Percentiles rank a stretch among this genome's conserved stretches.
Conservation (phyloP, 2,797 vertebrate genomes). For the Tamandua tetradactyla region DNA sequence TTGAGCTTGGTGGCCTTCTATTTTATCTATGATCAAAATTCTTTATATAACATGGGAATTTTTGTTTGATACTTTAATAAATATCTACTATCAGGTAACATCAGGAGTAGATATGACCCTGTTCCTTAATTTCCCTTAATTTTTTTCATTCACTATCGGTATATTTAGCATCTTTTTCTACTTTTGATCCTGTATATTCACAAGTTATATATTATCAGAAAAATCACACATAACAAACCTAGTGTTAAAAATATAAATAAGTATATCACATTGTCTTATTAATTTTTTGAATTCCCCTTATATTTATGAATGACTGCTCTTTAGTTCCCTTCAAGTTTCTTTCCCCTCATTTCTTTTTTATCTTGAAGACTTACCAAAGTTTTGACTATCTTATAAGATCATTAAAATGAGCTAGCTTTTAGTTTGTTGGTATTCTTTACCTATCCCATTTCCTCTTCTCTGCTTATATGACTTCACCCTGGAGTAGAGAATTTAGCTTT, state of each 20-base stretch:
- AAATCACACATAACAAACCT: not conserved
- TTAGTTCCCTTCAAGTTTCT: not conserved
- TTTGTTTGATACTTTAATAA: not conserved
- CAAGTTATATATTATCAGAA: not conserved
- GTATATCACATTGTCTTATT: not conserved
- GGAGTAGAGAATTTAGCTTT: not conserved
- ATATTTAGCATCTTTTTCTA: not conserved
- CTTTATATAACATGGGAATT: not conserved
- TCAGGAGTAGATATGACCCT: not conserved
- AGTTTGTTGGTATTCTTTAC: not conserved
- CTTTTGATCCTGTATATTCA: not conserved
- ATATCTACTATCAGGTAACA: not conserved
- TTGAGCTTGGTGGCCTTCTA: not conserved
- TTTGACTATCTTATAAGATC: not conserved
- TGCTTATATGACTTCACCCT: not conserved
- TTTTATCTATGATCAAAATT: not conserved
- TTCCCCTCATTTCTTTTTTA: not conserved
- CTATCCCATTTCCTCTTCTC: not conserved
- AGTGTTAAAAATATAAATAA: not conserved
- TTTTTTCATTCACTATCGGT: not conserved
- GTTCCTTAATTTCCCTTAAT: not conserved
- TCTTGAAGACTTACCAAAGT: not conserved
- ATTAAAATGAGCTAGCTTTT: not conserved
- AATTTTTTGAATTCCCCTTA: not conserved
- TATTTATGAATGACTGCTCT: not conserved